Evolutionary conservation across 2,888 invertebrate genomes (phyloP).

Genomic region (Ectropis crepuscularia): DNA sequence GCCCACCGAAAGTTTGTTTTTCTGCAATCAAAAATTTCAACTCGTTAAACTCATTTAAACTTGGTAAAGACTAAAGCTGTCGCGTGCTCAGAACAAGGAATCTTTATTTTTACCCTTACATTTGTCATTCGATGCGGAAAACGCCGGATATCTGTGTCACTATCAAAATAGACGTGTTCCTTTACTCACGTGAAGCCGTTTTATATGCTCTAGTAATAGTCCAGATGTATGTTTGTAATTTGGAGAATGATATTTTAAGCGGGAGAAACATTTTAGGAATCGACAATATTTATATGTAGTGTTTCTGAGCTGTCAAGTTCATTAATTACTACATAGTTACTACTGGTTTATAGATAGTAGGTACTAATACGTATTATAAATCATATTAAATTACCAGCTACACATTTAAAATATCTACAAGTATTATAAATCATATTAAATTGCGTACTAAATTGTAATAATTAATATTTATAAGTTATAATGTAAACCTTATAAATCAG

Average conservation of each 20-base stretch:
- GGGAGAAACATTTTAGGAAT: slow-evolving; percentile 1
- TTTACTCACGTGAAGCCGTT: slow-evolving; percentile 41
- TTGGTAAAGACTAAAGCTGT: slow-evolving; percentile 28
- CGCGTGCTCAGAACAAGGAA: slow-evolving; percentile 36
- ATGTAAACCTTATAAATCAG: too few relatives aligned
- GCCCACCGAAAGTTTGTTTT: slow-evolving; percentile 14
- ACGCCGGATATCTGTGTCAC: slow-evolving; percentile 59
- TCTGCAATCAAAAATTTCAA: slow-evolving; percentile 1
- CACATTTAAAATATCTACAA: too few relatives aligned
- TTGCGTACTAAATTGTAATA: too few relatives aligned
- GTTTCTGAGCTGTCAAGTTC: not conserved
- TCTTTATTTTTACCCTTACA: slow-evolving; percentile 64
- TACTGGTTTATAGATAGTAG: too few relatives aligned
- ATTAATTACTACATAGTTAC: not conserved
- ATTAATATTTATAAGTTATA: too few relatives aligned
- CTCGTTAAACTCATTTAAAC: slow-evolving; percentile 25
- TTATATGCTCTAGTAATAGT: slow-evolving; percentile 35
- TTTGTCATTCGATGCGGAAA: slow-evolving; percentile 61
- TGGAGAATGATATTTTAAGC: slow-evolving; percentile 20
- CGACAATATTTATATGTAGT: not conserved
- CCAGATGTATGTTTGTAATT: slow-evolving; percentile 24
- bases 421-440: too few relatives aligned
- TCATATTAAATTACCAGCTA: too few relatives aligned
- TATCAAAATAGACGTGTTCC: slow-evolving; percentile 59
- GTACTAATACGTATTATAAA: too few relatives aligned